Percentiles rank a stretch among this genome's conserved stretches.
These are phyloP conservation scores for Cebus imitator DNA, from an alignment of 2,113 vertebrate species.

Conservation along the genomic window DNA sequence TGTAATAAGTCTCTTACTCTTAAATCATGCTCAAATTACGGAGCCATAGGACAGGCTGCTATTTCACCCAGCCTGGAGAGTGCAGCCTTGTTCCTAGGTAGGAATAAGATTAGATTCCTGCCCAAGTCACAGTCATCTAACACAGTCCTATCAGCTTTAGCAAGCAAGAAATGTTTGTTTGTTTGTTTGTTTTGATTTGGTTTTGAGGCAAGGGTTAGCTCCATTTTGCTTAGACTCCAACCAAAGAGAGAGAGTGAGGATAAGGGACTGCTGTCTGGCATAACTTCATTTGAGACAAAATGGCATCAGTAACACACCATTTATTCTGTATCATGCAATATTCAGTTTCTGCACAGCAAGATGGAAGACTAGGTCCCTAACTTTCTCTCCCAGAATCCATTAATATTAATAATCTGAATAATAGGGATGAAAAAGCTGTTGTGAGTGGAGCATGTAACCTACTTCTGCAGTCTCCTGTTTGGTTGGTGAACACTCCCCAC, in stretches of 20 bases:
- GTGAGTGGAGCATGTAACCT: conserved; percentile 40
- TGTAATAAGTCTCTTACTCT: background rate
- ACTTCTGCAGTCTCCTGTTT: conserved; percentile 38
- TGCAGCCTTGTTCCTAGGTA: background rate
- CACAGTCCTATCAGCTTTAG: background rate
- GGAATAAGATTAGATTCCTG: background rate
- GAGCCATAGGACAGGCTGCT: background rate
- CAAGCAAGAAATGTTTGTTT: background rate
- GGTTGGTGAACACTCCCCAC: conserved; percentile 59
- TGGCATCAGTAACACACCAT: conserved; percentile 54
- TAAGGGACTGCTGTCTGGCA: background rate
- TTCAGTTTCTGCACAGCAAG: conserved; percentile 69
- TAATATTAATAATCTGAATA: conserved; percentile 84
- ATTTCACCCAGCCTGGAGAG: background rate
- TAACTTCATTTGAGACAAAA: conserved; percentile 59
- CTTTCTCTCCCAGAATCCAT: conserved; percentile 70
- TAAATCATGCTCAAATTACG: background rate
- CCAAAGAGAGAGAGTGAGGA: background rate
- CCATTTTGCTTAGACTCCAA: background rate
- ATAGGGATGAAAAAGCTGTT: conserved; percentile 58
- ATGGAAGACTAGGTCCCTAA: conserved; percentile 69
- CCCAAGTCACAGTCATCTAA: background rate
- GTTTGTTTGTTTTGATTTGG: background rate
- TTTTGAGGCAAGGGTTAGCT: background rate
- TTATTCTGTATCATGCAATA: conserved; percentile 71